phyloP scores from a whole-genome alignment of 2,113 vertebrate genomes.

The Hyla sarda region DNA sequence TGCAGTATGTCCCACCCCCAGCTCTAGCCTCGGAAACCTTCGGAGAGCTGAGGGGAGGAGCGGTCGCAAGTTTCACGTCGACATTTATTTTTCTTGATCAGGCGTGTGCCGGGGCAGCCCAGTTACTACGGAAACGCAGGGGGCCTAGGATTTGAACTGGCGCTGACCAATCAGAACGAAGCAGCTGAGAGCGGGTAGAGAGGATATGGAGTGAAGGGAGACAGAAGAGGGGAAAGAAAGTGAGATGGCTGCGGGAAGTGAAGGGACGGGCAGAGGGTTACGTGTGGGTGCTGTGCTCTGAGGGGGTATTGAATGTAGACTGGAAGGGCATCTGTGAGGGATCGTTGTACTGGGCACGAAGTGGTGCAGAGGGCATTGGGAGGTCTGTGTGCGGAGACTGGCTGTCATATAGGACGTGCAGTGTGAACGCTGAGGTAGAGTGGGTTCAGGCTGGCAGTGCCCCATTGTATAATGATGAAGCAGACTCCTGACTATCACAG shows the following conservation, averaged over 20 bases:
- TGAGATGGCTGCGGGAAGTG: constrained; percentile 1
- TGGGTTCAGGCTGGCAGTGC: no score
- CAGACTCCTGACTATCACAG: constrained; percentile 19
- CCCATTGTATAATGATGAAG: background rate
- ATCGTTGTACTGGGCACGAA: background rate
- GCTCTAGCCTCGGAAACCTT: no score
- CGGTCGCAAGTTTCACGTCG: background rate
- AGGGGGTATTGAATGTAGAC: background rate
- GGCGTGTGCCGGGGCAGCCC: constrained; percentile 4
- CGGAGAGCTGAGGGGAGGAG: no score
- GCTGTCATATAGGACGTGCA: background rate
- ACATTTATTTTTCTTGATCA: constrained; percentile 3
- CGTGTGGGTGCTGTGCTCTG: background rate
- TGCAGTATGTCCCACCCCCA: no score
- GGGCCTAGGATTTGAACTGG: constrained; percentile 48
- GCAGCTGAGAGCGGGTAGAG: constrained; percentile 22
- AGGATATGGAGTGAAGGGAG: background rate
- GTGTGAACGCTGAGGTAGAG: background rate
- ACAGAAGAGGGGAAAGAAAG: constrained; percentile 19
- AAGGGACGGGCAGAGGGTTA: background rate
- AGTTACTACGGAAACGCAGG: background rate
- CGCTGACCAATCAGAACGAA: constrained; percentile 30
- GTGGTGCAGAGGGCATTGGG: background rate
- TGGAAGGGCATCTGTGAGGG: no score
- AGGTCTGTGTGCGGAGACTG: background rate